Evolutionary conservation across 2,113 vertebrate genomes (phyloP).

Genomic region (Sula dactylatra): DNA sequence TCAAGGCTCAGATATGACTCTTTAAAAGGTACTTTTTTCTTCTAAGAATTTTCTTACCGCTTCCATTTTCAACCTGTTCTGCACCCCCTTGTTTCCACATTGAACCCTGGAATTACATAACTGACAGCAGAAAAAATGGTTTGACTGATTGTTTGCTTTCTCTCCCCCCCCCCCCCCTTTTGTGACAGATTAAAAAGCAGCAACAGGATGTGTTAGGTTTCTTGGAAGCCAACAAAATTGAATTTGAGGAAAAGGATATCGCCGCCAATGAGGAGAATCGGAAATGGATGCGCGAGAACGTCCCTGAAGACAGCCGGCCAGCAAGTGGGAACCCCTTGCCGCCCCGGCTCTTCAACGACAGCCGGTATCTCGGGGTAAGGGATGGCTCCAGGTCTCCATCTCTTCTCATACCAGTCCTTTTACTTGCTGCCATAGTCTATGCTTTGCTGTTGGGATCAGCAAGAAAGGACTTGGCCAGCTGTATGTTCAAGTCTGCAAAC

Average conservation of each 20-base stretch:
- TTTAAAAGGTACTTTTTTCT: neutral
- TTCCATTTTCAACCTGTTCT: neutral
- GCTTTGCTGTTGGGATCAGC: neutral
- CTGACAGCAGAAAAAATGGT: neutral
- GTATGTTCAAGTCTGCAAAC: neutral
- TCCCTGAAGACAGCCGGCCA: constrained; percentile 87
- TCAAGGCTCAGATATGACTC: neutral
- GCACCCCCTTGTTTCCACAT: neutral
- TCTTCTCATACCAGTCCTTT: rapidly evolving
- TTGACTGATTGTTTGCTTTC: neutral
- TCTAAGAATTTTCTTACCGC: neutral
- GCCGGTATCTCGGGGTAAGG: constrained; percentile 91
- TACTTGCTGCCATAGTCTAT: rapidly evolving
- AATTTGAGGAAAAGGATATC: constrained; percentile 94
- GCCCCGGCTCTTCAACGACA: constrained; percentile 94
- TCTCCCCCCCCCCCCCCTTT: neutral
- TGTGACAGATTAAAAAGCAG: constrained; percentile 93
- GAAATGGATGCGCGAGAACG: constrained; percentile 96
- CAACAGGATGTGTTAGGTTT: constrained; percentile 94
- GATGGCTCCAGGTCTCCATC: neutral
- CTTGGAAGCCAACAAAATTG: constrained; percentile 92
- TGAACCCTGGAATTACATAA: neutral
- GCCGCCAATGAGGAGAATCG: constrained; percentile 91
- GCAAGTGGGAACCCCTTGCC: constrained; percentile 88
- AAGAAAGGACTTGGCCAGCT: neutral